Percentiles rank a stretch among this genome's conserved stretches.
phyloP scores from a whole-genome alignment of 2,797 vertebrate genomes.

The Coregonus suidteri region DNA sequence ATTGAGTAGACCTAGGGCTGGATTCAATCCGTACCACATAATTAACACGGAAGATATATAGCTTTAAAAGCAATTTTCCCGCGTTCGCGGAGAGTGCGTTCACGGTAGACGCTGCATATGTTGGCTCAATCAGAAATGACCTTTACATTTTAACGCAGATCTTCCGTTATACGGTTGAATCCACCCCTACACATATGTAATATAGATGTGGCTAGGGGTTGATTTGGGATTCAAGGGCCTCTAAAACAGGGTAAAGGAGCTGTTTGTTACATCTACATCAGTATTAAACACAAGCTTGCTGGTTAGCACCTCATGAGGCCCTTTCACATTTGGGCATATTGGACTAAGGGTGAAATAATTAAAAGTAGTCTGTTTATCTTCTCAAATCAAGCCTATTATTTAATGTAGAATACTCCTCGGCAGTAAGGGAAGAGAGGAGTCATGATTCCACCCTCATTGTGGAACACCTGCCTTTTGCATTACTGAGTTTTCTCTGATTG shows the following conservation, averaged over 20 bases:
- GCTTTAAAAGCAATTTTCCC: too few species aligned
- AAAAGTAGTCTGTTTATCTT: background rate
- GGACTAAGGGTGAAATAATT: background rate
- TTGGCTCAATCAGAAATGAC: too few species aligned
- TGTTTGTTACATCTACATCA: conserved; percentile 14
- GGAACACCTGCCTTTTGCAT: conserved; percentile 11
- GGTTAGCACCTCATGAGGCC: conserved; percentile 1
- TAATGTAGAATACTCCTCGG: background rate
- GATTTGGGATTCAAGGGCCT: background rate
- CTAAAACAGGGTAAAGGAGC: background rate
- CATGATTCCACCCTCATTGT: background rate
- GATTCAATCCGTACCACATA: too few species aligned
- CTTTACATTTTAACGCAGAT: too few species aligned
- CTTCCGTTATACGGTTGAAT: too few species aligned
- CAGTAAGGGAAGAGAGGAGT: background rate
- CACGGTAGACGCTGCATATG: too few species aligned
- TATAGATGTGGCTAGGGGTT: background rate
- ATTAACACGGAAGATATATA: too few species aligned
- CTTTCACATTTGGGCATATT: too few species aligned
- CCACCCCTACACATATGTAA: too few species aligned
- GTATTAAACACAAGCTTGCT: conserved; percentile 40
- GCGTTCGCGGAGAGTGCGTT: too few species aligned
- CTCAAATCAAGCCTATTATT: background rate
- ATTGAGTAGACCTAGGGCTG: too few species aligned
- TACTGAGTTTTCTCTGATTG: background rate